Conservation (phyloP, 2,888 invertebrate species). For the Chalcis sispes region DNA sequence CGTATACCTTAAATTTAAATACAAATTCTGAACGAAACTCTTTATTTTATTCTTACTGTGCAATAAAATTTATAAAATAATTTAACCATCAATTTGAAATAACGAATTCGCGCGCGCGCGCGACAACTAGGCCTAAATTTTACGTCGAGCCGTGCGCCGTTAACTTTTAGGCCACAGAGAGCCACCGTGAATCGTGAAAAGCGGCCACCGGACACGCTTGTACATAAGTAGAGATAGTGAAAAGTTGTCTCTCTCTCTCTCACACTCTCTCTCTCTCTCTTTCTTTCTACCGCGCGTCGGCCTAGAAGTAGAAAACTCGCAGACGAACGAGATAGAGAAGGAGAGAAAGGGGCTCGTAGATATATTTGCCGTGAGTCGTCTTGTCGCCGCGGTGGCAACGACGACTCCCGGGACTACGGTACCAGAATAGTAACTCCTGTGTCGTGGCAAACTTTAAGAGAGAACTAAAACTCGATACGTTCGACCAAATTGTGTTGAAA, state of each 20-base stretch:
- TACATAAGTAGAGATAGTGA: constrained; percentile 23
- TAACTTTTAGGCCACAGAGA: no score
- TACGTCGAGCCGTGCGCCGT: not conserved
- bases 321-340: constrained; percentile 33
- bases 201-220: not conserved
- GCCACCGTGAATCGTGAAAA: constrained; percentile 29
- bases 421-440: constrained; percentile 75
- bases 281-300: not conserved
- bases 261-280: no score
- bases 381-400: constrained; percentile 62
- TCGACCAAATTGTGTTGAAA: no score
- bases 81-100: no score
- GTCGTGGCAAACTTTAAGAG: no score
- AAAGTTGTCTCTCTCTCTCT: constrained; percentile 4
- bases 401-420: constrained; percentile 70
- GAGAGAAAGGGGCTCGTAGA: constrained; percentile 64
- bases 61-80: no score
- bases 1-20: no score
- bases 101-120: not conserved
- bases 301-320: constrained; percentile 35
- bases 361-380: constrained; percentile 71
- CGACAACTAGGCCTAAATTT: constrained; percentile 29
- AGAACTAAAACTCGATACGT: no score
- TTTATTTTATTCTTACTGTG: no score
- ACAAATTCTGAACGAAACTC: no score